A percentile compares a stretch with the other conserved stretches of the same genome.
Conservation (phyloP, 92 coral and sea anemone genomes). For the Chrysogorgia sp. region DNA sequence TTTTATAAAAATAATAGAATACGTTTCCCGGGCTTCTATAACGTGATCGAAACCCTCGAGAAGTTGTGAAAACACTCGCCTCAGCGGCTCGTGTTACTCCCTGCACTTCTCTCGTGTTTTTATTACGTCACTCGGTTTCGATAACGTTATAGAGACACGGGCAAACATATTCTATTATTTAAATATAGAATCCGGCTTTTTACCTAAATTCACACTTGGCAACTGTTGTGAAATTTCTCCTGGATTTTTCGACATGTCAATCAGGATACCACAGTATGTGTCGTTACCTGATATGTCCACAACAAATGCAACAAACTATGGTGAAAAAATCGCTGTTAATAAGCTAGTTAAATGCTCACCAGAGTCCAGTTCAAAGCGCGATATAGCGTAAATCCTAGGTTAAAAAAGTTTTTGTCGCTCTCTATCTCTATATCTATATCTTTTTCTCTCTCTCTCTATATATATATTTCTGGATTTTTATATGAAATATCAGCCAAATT, state of each 20-base stretch:
- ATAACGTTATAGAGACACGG: no score
- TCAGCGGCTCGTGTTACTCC: no score
- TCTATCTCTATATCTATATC: no score
- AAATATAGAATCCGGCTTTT: constrained; percentile 12
- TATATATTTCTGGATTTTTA: no score
- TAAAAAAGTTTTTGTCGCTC: background rate
- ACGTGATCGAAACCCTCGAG: no score
- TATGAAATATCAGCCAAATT: background rate
- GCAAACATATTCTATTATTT: no score
- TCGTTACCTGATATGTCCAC: constrained; percentile 82
- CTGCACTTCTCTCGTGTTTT: no score
- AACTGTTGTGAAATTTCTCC: constrained; percentile 73
- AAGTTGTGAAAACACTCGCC: no score
- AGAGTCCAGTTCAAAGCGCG: background rate
- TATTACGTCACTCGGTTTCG: no score
- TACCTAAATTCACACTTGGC: constrained; percentile 86
- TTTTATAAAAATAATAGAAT: no score
- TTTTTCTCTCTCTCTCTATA: background rate
- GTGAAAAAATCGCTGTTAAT: background rate
- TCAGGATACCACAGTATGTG: constrained; percentile 69
- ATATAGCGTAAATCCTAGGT: no score
- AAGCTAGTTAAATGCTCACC: background rate
- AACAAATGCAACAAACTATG: constrained; percentile 75
- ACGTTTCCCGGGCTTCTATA: no score
- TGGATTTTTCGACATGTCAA: constrained; percentile 76